These are phyloP conservation scores for Eciton burchellii DNA, from an alignment of 1,140 invertebrate species.

Conservation along the genomic window DNA sequence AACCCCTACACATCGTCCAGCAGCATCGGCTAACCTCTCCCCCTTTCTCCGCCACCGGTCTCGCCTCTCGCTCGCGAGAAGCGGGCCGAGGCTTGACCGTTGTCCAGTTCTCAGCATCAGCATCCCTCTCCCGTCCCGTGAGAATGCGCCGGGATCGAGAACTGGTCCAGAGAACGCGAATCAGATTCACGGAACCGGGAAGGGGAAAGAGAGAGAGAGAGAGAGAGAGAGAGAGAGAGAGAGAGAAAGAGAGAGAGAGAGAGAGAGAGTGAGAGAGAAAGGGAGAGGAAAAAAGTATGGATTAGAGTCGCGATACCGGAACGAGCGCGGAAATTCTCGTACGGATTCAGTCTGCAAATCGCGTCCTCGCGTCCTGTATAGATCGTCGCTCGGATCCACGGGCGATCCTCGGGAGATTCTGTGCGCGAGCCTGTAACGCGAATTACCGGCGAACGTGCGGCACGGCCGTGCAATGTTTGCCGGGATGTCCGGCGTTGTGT, in stretches of 20 bases:
- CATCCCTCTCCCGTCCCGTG: constrained; percentile 79
- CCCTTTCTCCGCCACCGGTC: constrained; percentile 5
- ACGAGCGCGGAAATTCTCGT: constrained; percentile 48
- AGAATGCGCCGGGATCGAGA: constrained; percentile 79
- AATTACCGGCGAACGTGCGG: background rate
- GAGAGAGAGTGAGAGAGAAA: constrained; percentile 12
- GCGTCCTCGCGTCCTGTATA: constrained; percentile 48
- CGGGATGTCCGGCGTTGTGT: constrained; percentile 13
- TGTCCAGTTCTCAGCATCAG: constrained; percentile 85
- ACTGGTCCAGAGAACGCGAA: constrained; percentile 83
- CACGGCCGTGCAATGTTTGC: background rate
- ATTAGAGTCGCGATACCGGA: constrained; percentile 48
- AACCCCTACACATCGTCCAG: constrained; percentile 73
- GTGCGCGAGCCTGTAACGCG: background rate
- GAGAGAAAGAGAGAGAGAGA: too few species aligned
- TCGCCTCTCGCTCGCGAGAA: constrained; percentile 58
- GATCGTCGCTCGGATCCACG: constrained; percentile 11
- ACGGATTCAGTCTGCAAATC: constrained; percentile 41
- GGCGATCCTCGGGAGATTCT: background rate
- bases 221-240: constrained; percentile 15
- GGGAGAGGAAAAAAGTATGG: constrained; percentile 37
- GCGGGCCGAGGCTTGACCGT: constrained; percentile 82
- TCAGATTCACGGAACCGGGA: constrained; percentile 44
- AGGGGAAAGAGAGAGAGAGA: constrained; percentile 6
- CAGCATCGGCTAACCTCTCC: constrained; percentile 40